Base-by-base conservation (phyloP, 2,888 invertebrate genomes). In the Pristionchus arcanus region DNA sequence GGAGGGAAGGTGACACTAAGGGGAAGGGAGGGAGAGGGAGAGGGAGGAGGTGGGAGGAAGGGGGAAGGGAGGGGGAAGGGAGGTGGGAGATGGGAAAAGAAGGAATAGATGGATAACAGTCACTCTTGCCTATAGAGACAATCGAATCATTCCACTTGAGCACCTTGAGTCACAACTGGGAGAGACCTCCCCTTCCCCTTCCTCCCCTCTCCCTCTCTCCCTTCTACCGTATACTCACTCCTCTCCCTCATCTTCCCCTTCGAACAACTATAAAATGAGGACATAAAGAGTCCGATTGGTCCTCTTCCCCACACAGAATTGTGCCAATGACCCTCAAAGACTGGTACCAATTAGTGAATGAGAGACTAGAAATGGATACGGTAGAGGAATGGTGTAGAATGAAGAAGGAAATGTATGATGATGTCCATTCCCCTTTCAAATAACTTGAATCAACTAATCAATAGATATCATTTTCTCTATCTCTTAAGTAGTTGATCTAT, bases 211-310 rank as follows among this genome's bases (percentile, higher is more conserved):
- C 42, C 71, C 34, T n/a, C 34, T 19, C 21, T 77, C 42, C 37
- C 19, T 37, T 77, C 83, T 83, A 83, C 83, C 83, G 83, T 83
- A 83, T 53, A 49, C 83, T n/a, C n/a, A n/a, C 53, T 49, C 83
- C 83, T 28, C 83, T 28, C 28, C 83, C 53, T 53, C 77, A 34
- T 77, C 37, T 77, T 37, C 77, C 42, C 77, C 77, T 77, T 42
- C 34, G 53, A 34, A 83, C 83, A 49, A 81, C 81, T 81, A 83
- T 83, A 83, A 83, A 83, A 83, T 83, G 83, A 83, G 83, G 83
- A 83, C 83, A 83, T 83, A 83, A 83, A 83, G 83, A 34, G 83
- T 42, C 83, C 83, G 83, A 83, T 83, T 83, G 83, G 83, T 83
- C 53, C 83, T 49, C 53, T 83, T 9, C 53, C 74, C 19, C 74